Base-by-base conservation (phyloP, 2,888 invertebrate genomes). In the Noctua janthe region DNA sequence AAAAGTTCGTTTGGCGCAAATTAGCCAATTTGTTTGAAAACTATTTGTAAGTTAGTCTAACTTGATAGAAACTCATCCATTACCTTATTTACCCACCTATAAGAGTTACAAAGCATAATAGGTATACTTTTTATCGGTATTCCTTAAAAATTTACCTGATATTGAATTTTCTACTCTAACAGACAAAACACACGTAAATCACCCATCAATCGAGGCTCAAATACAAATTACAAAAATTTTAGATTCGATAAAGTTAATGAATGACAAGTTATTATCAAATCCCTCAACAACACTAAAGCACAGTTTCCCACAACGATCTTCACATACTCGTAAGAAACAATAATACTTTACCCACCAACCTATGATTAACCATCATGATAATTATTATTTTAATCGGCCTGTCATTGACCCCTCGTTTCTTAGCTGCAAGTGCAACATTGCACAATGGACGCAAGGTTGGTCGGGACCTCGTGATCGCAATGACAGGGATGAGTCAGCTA, bases 401-500 rank as follows among this genome's bases (percentile, higher is more conserved):
- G 80, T 73, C 74, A 74, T 43, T 78, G 79, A 70, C 86, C 71
- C 20, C 1, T 15, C 62, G 29, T 43, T 47, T 74, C 67, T 62
- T 54, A 43, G n/a, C 67, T 66, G 76, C 77, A 85, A 76, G 67
- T 81, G 72, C 70, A 81, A 74, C 69, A 71, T 88, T 89, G 62
- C 89, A 79, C 78, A 88, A 89, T 78, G 66, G n/a, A 5, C 73
- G 59, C 70, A 71, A 77, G 56, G 49, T 39, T 74, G 77, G 47
- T 74, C 71, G 70, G 51, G 56, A 78, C 54, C 70, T 88, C 88
- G 79, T 89, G 86, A 85, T 81, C 62, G 64, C 88, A 91, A 90
- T 92, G 90, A 91, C 91, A 90, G 89, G 83, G 86, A 90, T 94
- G 94, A 94, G 87, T 92, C 93, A 91, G 93, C 92, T 82, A 91